phyloP scores from a whole-genome alignment of 2,888 invertebrate genomes.

The Philonicus albiceps region DNA sequence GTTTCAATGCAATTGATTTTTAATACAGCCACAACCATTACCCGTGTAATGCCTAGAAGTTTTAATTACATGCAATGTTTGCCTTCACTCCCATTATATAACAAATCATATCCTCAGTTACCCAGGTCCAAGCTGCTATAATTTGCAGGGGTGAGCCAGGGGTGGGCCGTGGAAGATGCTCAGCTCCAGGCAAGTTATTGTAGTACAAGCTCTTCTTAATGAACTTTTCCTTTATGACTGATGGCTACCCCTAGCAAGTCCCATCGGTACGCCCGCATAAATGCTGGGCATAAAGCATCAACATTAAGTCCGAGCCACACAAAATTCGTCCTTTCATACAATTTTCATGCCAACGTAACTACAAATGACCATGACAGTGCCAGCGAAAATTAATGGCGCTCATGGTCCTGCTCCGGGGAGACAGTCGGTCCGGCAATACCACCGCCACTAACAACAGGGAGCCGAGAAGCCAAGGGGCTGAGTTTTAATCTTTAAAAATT shows the following conservation, averaged over 20 bases:
- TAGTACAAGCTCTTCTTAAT: constrained; percentile 13
- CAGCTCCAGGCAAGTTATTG: neutral
- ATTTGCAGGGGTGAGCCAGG: neutral
- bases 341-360: constrained; percentile 11
- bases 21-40: too few species aligned
- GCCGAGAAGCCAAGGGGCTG: neutral
- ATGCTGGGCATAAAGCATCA: constrained; percentile 8
- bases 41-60: too few species aligned
- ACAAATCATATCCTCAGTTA: too few species aligned
- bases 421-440: neutral
- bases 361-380: constrained; percentile 22
- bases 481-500: constrained; percentile 12
- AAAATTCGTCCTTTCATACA: constrained; percentile 25
- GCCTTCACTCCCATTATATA: too few species aligned
- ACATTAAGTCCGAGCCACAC: constrained; percentile 18
- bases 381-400: constrained; percentile 7
- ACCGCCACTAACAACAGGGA: neutral
- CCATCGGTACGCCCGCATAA: neutral
- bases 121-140: neutral
- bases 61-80: too few species aligned
- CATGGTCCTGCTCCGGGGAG: neutral
- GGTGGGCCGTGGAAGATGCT: neutral
- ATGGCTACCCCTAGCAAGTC: neutral
- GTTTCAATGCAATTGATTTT: too few species aligned
- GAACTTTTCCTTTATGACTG: constrained; percentile 17